Base-by-base conservation (phyloP, 2,797 vertebrate genomes). In the Myoxocephalus aenaeus region DNA sequence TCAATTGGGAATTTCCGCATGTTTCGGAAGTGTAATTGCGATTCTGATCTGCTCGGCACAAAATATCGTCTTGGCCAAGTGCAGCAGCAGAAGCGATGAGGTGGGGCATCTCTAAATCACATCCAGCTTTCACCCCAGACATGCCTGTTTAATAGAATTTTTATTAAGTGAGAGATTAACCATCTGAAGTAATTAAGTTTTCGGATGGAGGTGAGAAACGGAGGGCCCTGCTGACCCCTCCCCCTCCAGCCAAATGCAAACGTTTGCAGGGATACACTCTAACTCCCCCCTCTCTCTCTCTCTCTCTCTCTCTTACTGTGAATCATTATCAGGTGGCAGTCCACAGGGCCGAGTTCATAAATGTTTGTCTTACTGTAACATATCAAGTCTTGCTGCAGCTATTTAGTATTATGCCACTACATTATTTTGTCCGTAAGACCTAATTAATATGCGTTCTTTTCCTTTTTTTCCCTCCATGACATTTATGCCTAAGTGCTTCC, bases 81-180 rank as follows among this genome's bases (percentile, higher is more conserved):
- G 68, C 27, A 51, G 48, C 46, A 74, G 70, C 73, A 71, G 71
- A 71, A 70, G 73, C 64, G 75, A 51, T 2, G 53, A 27, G 25
- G 25, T 27, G 25, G 36, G 2, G 68, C 80, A 80, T 27, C 78
- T 73, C 70, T 84, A 80, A 85, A 89, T 86, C 50, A 65, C 18
- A 1, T 50, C 68, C 82, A 81, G 50, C 72, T 82, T 79, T 75
- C 44, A 69, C 58, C 51, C 51, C 78, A 71, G 85, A 73, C 70
- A 68, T 70, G 59, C 59, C 61, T 34, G 40, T 89, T 83, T 79
- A 77, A 84, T 82, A 66, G 70, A 85, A 10, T 84, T 89, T 84
- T 83, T 84, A 88, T 89, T 79, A 84, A 80, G 81, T 81, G 76
- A 87, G 81, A 84, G 66, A 90, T 92, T 84, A 89, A 73, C 77